phyloP scores from a whole-genome alignment of 2,888 invertebrate genomes.

The Napeogenes sylphis region DNA sequence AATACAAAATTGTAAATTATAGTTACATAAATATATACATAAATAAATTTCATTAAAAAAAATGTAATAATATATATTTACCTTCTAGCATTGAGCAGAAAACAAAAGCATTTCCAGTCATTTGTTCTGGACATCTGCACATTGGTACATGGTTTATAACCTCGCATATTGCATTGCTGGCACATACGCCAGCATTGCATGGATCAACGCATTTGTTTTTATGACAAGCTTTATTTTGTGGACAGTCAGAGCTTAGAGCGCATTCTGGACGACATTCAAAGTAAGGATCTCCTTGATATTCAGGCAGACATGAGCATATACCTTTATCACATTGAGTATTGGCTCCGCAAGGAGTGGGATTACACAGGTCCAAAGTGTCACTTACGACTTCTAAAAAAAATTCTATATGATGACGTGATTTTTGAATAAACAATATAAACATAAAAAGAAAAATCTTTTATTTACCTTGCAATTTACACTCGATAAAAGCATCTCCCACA shows the following conservation, averaged over 20 bases:
- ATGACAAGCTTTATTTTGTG: constrained; percentile 80
- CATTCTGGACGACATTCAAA: constrained; percentile 84
- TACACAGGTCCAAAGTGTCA: constrained; percentile 74
- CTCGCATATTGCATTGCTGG: constrained; percentile 83
- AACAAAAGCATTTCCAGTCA: constrained; percentile 83
- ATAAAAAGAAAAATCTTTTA: background rate
- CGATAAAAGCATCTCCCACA: constrained; percentile 85
- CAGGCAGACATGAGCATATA: constrained; percentile 78
- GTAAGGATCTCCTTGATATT: constrained; percentile 82
- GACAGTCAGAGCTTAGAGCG: constrained; percentile 82
- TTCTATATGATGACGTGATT: background rate
- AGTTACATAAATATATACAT: no score
- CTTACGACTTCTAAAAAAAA: constrained; percentile 44
- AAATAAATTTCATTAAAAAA: background rate
- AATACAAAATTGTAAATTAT: no score
- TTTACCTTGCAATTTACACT: constrained; percentile 76
- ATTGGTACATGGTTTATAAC: constrained; percentile 85
- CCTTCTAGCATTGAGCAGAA: constrained; percentile 74
- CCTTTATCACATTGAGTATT: constrained; percentile 79
- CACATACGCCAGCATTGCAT: constrained; percentile 83
- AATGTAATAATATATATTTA: constrained; percentile 32
- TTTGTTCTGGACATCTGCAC: constrained; percentile 82
- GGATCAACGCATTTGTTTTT: constrained; percentile 84
- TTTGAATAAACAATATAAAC: background rate
- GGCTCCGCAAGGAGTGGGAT: constrained; percentile 82